Base-by-base conservation (phyloP, 2,797 vertebrate species). In the Crocodylus rhombifer region DNA sequence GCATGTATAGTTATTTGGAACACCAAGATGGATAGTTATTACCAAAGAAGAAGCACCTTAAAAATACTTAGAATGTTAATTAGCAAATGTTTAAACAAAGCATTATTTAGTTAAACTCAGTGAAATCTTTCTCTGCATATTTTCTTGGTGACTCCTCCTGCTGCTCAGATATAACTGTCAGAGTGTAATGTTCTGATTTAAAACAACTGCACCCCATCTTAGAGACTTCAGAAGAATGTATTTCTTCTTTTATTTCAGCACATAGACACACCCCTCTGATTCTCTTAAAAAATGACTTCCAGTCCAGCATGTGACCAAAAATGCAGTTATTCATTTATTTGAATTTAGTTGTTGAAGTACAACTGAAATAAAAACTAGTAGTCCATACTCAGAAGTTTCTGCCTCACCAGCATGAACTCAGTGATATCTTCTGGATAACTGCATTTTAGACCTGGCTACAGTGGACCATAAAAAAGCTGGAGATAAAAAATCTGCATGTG, bases 351-450 rank as follows among this genome's bases (percentile, higher is more conserved):
- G 88, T 95, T 94, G 87, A 97, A 92, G 92, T 55, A 92, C 65
- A 91, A 85, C 23, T 89, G 82, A 93, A 92, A 94, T 82, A 88
- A 95, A 94, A 96, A 90, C 73, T 94, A 88, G 87, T 90, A 80
- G 82, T 88, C 91, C 93, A 94, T 92, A 95, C 64, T 55, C 82
- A 95, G 91, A 95, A 0, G 17, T 64, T 95, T 95, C 89, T 95
- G 95, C 95, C 86, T 93, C 1, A 75, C 92, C 89, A 94, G 92
- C 92, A 96, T 96, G 88, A 95, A 96, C 96, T 94, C 91, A 92
- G 85, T 93, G 96, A 97, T 96, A 95, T 87, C 83, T 96, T 96
- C 94, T 93, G 87, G 95, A 96, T 97, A 96, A 95, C 93, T 83
- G 0, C 89, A 92, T 94, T 92, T 94, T 51, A 92, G 91, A 95